Base-by-base conservation (phyloP, 1,140 invertebrate genomes). In the Ephestia elutella region DNA sequence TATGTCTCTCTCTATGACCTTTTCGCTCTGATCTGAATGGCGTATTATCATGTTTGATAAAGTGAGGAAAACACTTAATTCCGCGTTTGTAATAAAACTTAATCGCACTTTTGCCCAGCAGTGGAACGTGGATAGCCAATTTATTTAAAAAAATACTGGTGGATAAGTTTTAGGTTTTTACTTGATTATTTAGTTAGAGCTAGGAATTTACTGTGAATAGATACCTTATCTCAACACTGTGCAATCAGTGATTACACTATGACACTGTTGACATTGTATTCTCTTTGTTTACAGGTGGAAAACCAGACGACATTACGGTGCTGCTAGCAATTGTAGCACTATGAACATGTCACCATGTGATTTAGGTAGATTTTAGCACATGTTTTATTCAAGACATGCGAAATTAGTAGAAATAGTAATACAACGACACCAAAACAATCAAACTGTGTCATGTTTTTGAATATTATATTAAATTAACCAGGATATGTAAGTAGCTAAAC, bases 241-340 rank as follows among this genome's bases (percentile, higher is more conserved):
- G 38, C 15, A 44, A 44, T 44, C 38, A 17, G 38, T 44, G 38
- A 44, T 13, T 32, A 11, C 11, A 11, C 30, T 44, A 10, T 44
- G 38, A 44, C 15, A 15, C 38, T 44, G n/a, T 15, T 44, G n/a
- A 44, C 28, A 38, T 59, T 57, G 20, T 62, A 72, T 64, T 80
- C 71, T 70, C 71, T 81, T 88, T 79, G 70, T 85, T 93, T 92
- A 57, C 87, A 98, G 96, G 97, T 84, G 97, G 97, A 60, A 98
- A 98, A 90, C 97, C 97, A 53, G 98, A 99, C 86, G 98, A 99
- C 90, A 98, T 99, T 83, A 99, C 98, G 78, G 96, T 99, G 74
- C 92, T 99, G 70, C 91, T 99, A 71, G 96, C 96, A 70, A 96
- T 95, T 63, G 95, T 97, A 84, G 94, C 94, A 69, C 82, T 94